Evolutionary conservation across 1,140 invertebrate species (phyloP).

Genomic region (Dendrolimus kikuchii): DNA sequence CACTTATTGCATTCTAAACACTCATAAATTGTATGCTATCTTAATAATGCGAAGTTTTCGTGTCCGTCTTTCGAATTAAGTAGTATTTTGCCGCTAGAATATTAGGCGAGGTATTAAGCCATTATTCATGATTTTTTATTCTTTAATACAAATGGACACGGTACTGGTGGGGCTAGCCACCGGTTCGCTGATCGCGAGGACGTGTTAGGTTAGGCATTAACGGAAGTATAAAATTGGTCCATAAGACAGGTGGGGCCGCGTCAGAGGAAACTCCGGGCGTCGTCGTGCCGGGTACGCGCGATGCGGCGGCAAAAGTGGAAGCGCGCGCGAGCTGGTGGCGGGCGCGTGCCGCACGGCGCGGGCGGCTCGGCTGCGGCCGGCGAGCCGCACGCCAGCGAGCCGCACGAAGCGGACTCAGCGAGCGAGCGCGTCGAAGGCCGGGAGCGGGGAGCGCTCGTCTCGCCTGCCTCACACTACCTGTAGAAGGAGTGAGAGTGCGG

Average conservation of each 20-base stretch:
- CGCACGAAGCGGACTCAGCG: conserved; percentile 59
- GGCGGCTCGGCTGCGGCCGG: conserved; percentile 18
- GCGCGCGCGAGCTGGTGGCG: conserved; percentile 35
- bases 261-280: conserved; percentile 58
- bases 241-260: conserved; percentile 40
- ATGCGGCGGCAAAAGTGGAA: conserved; percentile 62
- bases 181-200: conserved; percentile 43
- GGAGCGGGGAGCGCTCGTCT: conserved; percentile 57
- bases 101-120: conserved; percentile 27
- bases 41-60: conserved; percentile 23
- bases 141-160: conserved; percentile 47
- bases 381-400: conserved; percentile 39
- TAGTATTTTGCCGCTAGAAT: conserved; percentile 19
- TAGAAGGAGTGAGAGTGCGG: conserved; percentile 70
- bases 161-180: conserved; percentile 27
- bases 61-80: conserved; percentile 16
- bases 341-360: conserved; percentile 24
- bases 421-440: conserved; percentile 59
- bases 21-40: conserved; percentile 26
- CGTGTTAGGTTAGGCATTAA: conserved; percentile 45
- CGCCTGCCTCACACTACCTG: conserved; percentile 66
- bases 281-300: conserved; percentile 38
- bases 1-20: conserved; percentile 37
- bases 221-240: conserved; percentile 65
- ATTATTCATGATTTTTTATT: conserved; percentile 17